These are phyloP conservation scores for Pristionchus japonicus DNA, from an alignment of 2,888 invertebrate species.

Conservation along the genomic window DNA sequence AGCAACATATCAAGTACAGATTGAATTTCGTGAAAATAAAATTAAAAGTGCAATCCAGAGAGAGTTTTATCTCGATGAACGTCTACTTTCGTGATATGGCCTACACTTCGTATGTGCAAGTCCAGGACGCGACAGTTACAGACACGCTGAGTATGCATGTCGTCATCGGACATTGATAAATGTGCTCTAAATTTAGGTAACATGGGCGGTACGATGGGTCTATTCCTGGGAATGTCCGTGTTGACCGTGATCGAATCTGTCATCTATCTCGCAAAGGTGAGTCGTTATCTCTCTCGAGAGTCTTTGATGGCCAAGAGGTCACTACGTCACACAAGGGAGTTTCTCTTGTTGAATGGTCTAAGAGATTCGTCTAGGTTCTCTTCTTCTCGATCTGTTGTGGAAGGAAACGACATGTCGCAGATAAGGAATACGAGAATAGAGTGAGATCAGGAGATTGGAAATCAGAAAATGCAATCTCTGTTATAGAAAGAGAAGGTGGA, in stretches of 20 bases:
- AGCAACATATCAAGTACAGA: conserved; percentile 47
- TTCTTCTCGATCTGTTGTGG: background rate
- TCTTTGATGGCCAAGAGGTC: background rate
- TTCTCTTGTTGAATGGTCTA: too few relatives aligned
- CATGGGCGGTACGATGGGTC: conserved; percentile 72
- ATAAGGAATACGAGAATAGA: conserved; percentile 4
- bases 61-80: conserved; percentile 57
- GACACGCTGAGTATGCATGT: conserved; percentile 51
- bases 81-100: conserved; percentile 63
- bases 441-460: background rate
- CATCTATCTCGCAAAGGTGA: conserved; percentile 14
- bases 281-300: background rate
- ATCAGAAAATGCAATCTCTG: background rate
- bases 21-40: background rate
- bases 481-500: background rate
- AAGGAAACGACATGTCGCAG: background rate
- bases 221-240: conserved; percentile 72
- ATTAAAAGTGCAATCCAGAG: background rate
- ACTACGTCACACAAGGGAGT: background rate
- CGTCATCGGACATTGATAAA: background rate
- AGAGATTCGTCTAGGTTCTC: background rate
- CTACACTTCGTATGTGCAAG: conserved; percentile 62
- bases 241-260: conserved; percentile 62
- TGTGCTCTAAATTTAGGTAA: conserved; percentile 51
- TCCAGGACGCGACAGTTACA: conserved; percentile 52